Percentiles rank a stretch among this genome's conserved stretches.
Evolutionary conservation across 2,113 vertebrate genomes (phyloP).

Genomic region (Furnarius figulus): DNA sequence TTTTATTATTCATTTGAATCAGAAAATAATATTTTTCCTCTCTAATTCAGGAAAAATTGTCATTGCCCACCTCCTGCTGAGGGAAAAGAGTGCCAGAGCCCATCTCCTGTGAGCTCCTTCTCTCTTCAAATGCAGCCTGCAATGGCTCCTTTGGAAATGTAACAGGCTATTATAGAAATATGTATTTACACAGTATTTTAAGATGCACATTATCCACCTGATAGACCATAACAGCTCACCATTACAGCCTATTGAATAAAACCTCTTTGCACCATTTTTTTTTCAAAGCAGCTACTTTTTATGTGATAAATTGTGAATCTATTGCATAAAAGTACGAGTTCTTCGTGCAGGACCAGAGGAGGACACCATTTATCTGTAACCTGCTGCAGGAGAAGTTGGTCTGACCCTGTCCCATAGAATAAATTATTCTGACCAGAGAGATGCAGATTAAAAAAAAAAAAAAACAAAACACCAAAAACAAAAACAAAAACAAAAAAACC

Average conservation of each 20-base stretch:
- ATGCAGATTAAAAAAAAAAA: not conserved
- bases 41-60: slow-evolving; percentile 58
- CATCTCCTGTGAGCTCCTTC: slow-evolving; percentile 39
- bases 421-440: not conserved
- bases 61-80: slow-evolving; percentile 58
- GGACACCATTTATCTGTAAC: not conserved
- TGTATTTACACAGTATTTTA: slow-evolving; percentile 73
- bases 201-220: slow-evolving; percentile 63
- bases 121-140: slow-evolving; percentile 34
- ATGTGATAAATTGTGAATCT: not conserved
- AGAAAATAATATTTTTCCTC: slow-evolving; percentile 48
- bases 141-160: slow-evolving; percentile 54
- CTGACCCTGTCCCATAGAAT: not conserved
- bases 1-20: slow-evolving; percentile 59
- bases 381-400: not conserved
- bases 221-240: slow-evolving; percentile 65
- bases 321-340: not conserved
- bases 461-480: not conserved
- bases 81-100: slow-evolving; percentile 7
- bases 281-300: slow-evolving; percentile 32
- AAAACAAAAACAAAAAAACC: not conserved
- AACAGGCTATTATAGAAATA: slow-evolving; percentile 65
- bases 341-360: rapidly evolving
- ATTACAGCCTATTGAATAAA: slow-evolving; percentile 63
- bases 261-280: slow-evolving; percentile 39